A percentile compares a stretch with the other conserved stretches of the same genome.
These are phyloP conservation scores for Pomacea canaliculata DNA, from an alignment of 2,888 invertebrate genomes.

Conservation along the genomic window DNA sequence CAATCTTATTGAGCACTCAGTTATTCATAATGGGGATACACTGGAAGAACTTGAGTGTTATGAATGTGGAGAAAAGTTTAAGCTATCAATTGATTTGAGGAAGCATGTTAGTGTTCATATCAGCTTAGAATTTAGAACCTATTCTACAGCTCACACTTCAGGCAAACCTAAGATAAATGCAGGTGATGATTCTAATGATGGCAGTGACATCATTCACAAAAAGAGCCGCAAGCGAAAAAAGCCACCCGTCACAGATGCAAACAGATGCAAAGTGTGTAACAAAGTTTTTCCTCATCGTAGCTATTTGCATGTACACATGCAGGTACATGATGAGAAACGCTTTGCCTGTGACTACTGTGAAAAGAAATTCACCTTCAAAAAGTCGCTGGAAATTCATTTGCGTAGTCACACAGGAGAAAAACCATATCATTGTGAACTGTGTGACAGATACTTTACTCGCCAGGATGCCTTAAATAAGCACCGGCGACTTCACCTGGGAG, in stretches of 20 bases:
- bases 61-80: slow-evolving; percentile 16
- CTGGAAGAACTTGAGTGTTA: slow-evolving; percentile 15
- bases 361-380: slow-evolving; percentile 21
- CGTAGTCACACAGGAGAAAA: slow-evolving; percentile 21
- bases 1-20: slow-evolving; percentile 4
- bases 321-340: slow-evolving; percentile 11
- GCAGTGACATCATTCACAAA: neutral
- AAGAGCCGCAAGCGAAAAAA: neutral
- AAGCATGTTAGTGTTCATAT: slow-evolving; percentile 16
- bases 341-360: slow-evolving; percentile 11
- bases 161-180: neutral
- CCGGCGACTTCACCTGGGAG: slow-evolving; percentile 17
- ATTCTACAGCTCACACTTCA: neutral
- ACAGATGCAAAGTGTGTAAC: slow-evolving; percentile 4
- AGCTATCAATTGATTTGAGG: slow-evolving; percentile 17
- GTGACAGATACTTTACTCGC: slow-evolving; percentile 12
- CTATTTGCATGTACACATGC: slow-evolving; percentile 14
- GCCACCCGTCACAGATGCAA: neutral
- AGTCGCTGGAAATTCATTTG: slow-evolving; percentile 19
- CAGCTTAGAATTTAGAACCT: neutral
- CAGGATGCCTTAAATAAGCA: slow-evolving; percentile 19
- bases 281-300: slow-evolving; percentile 15
- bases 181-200: neutral
- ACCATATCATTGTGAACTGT: slow-evolving; percentile 19
- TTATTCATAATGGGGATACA: neutral